Evolutionary conservation across 2,113 vertebrate genomes (phyloP), one percentile per base, ranked within the genome.

Genomic region (Halichoeres trimaculatus): DNA sequence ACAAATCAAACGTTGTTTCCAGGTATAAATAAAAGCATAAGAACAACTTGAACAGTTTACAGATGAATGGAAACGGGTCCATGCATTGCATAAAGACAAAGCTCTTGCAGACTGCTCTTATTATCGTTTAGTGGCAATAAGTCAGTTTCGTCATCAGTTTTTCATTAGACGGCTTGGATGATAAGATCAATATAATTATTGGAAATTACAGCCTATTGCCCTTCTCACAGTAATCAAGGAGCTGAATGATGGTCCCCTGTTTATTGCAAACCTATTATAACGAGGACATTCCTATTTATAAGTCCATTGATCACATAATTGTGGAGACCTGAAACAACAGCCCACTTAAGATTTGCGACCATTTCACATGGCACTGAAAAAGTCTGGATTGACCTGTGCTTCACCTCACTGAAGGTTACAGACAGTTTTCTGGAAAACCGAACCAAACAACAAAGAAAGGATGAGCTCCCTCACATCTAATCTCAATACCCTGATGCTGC

Each of bases 171-270:
- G 2, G 35, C 50, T 26, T 50, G 35, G 24, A 59, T 43, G 47
- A 19, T 10, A 48, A 26, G 70, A 57, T 61, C 36, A 34, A 0
- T 58, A 8, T 43, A 83, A 78, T 71, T 84, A 36, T 48, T 57
- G 40, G n/a, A 59, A 79, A 78, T 85, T 71, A 74, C 24, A 58
- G 34, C n/a, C 35, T 34, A 63, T 85, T 86, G 78, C 76, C 68
- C 72, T 36, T 45, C 7, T 0, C 74, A 38, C 56, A 58, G 70
- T 78, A 82, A 84, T 80, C 30, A 76, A 38, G 78, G 38, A 23
- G 50, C 23, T 55, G 72, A 72, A 70, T 73, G 34, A 58, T 8
- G 47, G 53, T 69, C 64, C 76, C 73, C 50, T 76, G 43, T 70
- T 69, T 19, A 69, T 34, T 64, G 13, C 24, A 66, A 76, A 34